These are phyloP conservation scores for Scylla paramamosain DNA, from an alignment of 1,140 invertebrate genomes.

Conservation along the genomic window DNA sequence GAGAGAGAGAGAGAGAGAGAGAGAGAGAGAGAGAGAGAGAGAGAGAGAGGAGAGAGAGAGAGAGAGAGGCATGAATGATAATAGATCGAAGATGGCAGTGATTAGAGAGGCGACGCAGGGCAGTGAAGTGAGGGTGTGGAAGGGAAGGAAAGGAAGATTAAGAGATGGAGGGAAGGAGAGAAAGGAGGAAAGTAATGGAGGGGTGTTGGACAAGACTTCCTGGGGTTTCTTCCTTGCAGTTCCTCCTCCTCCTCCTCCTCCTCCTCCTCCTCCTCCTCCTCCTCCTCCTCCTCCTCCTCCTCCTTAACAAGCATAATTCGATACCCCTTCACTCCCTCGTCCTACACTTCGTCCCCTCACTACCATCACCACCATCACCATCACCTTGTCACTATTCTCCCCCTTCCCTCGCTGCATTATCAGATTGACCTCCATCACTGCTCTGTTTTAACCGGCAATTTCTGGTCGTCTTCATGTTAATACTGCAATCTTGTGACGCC, in stretches of 20 bases:
- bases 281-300: not conserved
- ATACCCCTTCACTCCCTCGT: not conserved
- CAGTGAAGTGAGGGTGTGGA: not conserved
- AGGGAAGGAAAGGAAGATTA: not conserved
- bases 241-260: not conserved
- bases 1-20: not conserved
- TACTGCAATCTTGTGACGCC: not conserved
- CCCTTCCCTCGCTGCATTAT: not conserved
- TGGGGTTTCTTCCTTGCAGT: not conserved
- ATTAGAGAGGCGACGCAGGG: not conserved
- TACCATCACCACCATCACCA: not conserved
- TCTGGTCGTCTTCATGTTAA: not conserved
- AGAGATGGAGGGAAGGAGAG: not conserved
- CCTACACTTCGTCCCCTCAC: not conserved
- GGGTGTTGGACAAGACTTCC: not conserved
- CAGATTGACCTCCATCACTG: not conserved
- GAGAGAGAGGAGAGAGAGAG: no score
- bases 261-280: not conserved
- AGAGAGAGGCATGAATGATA: no score
- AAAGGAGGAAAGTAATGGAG: not conserved
- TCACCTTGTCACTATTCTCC: not conserved
- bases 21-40: no score
- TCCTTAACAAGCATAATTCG: not conserved
- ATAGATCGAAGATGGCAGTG: not conserved
- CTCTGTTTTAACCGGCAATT: not conserved